These are phyloP conservation scores for Ursus arctos DNA, from an alignment of 2,113 vertebrate genomes.

Conservation along the genomic window DNA sequence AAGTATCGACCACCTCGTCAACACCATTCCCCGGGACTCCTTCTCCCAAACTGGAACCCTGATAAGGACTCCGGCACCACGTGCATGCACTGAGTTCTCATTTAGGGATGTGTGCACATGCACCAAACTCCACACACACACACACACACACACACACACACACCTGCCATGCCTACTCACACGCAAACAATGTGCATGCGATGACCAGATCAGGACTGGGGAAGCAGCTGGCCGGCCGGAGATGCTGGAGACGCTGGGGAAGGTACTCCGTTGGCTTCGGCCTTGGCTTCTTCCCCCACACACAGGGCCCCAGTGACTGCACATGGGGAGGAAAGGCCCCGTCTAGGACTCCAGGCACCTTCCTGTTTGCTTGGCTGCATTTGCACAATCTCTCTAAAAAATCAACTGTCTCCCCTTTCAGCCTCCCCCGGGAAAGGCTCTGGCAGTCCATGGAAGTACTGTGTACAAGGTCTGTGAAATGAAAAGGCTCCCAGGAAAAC, in stretches of 20 bases:
- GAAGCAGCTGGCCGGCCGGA: not conserved
- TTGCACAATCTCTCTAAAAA: slow-evolving; percentile 71
- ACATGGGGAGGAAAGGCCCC: slow-evolving; percentile 36
- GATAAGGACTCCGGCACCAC: accelerated
- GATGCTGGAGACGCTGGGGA: not conserved
- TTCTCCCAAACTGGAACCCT: not conserved
- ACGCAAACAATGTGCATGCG: not conserved
- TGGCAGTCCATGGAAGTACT: slow-evolving; percentile 53
- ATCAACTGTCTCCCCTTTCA: slow-evolving; percentile 74
- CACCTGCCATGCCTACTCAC: too few species aligned
- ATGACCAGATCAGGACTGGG: not conserved
- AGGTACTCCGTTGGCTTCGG: not conserved
- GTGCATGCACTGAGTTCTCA: not conserved
- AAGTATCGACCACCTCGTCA: not conserved
- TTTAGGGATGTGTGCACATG: not conserved
- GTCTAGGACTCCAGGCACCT: slow-evolving; percentile 72
- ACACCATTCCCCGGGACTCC: not conserved
- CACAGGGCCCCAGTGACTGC: slow-evolving; percentile 8
- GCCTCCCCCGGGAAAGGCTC: slow-evolving; percentile 27
- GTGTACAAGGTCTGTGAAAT: slow-evolving; percentile 75
- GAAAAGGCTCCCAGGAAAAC: slow-evolving; percentile 77
- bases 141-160: not conserved
- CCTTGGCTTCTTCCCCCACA: not conserved
- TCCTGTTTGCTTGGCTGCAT: slow-evolving; percentile 79
- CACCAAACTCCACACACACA: not conserved